Evolutionary conservation across 2,113 vertebrate genomes (phyloP).

Genomic region (Spilogale gracilis): DNA sequence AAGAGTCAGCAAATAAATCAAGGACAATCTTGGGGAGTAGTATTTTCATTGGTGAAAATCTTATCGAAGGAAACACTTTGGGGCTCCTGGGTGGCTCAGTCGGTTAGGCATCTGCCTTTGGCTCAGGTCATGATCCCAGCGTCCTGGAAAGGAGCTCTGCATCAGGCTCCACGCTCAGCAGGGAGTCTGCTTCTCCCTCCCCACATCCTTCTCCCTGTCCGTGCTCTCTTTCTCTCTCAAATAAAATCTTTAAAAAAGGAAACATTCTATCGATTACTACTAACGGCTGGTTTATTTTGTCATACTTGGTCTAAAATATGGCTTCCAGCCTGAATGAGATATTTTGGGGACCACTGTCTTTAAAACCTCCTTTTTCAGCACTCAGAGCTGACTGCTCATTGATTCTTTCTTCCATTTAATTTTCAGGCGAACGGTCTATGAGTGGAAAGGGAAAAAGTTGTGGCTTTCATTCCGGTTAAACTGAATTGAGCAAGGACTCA

Average conservation of each 20-base stretch:
- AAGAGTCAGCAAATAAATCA: neutral
- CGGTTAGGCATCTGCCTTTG: no score
- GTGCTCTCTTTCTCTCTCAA: no score
- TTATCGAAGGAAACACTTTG: neutral
- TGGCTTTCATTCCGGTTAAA: conserved; percentile 59
- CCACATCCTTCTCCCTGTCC: no score
- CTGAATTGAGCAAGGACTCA: conserved; percentile 38
- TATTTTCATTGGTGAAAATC: conserved; percentile 1
- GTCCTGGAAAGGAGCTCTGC: no score
- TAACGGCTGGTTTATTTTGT: neutral
- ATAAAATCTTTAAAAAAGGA: neutral
- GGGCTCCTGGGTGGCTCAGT: no score
- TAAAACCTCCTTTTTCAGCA: neutral
- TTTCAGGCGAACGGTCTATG: conserved; percentile 26
- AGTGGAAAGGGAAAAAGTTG: conserved; percentile 49
- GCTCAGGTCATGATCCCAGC: no score
- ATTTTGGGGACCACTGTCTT: neutral
- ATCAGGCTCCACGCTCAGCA: no score
- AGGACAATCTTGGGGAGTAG: neutral
- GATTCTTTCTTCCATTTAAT: neutral
- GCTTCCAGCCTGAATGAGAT: neutral
- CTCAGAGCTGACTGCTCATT: neutral
- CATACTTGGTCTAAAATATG: neutral
- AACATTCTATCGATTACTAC: neutral
- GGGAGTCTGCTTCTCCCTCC: no score